Percentiles rank a stretch among this genome's conserved stretches.
Evolutionary conservation across 1,140 invertebrate species (phyloP).

Genomic region (Heliothis subflexa): DNA sequence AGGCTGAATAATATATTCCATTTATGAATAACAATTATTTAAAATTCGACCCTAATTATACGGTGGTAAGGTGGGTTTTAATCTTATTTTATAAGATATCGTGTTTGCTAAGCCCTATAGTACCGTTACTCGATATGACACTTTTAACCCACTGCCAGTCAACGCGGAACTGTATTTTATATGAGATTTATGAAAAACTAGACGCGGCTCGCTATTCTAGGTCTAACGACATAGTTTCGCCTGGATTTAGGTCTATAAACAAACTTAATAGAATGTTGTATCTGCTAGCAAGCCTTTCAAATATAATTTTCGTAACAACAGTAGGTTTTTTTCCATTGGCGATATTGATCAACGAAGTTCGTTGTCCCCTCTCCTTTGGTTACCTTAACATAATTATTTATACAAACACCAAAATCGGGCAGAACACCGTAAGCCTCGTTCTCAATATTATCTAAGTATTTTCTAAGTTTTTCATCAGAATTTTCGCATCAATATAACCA

Average conservation of each 20-base stretch:
- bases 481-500: no score
- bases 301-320: no score
- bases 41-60: not conserved
- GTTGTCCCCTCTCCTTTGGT: no score
- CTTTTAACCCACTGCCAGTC: not conserved
- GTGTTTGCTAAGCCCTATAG: conserved; percentile 7
- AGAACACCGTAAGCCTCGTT: no score
- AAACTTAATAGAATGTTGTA: conserved; percentile 31
- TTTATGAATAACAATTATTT: not conserved
- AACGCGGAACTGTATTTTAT: conserved; percentile 38
- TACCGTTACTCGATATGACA: conserved; percentile 38
- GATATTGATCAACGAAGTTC: no score
- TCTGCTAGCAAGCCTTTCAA: not conserved
- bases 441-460: no score
- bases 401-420: no score
- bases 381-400: no score
- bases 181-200: conserved; percentile 42
- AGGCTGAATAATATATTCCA: not conserved
- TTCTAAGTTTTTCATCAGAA: no score
- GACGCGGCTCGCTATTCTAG: conserved; percentile 2
- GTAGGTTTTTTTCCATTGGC: no score
- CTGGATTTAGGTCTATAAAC: conserved; percentile 35
- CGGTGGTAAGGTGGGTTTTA: not conserved
- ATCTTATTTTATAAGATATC: not conserved
- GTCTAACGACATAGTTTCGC: conserved; percentile 17